Conservation (phyloP, 2,888 invertebrate genomes). For the Cremastobaeus sp. region DNA sequence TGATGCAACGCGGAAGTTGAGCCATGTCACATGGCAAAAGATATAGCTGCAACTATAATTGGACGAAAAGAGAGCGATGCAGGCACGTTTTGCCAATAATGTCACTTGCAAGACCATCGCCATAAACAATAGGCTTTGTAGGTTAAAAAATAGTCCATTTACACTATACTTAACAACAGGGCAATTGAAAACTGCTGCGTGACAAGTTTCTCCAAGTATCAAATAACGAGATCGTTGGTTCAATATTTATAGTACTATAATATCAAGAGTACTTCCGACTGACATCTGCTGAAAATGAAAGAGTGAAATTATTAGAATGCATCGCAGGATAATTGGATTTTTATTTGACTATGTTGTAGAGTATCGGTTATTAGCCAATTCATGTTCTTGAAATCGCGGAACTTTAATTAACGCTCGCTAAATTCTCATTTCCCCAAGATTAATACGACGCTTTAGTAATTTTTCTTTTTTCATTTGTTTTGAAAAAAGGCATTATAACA, state of each 20-base stretch:
- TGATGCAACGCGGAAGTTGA: slow-evolving; percentile 33
- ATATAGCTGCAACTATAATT: slow-evolving; percentile 51
- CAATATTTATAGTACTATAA: slow-evolving; percentile 21
- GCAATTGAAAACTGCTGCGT: too few relatives aligned
- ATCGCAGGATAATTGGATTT: slow-evolving; percentile 29
- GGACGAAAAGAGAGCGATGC: slow-evolving; percentile 36
- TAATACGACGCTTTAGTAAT: too few relatives aligned
- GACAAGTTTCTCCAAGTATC: too few relatives aligned
- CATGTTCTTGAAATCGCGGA: neutral
- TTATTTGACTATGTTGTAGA: slow-evolving; percentile 6
- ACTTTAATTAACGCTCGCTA: slow-evolving; percentile 2
- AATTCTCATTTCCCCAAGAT: too few relatives aligned
- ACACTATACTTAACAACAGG: too few relatives aligned
- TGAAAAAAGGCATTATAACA: too few relatives aligned
- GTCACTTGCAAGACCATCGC: too few relatives aligned
- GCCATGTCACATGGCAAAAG: slow-evolving; percentile 37
- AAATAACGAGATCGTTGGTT: neutral
- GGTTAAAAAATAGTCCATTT: too few relatives aligned
- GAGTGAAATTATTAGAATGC: slow-evolving; percentile 22
- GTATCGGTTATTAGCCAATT: slow-evolving; percentile 15
- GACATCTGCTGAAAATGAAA: slow-evolving; percentile 13
- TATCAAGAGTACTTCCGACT: slow-evolving; percentile 8
- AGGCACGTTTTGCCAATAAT: slow-evolving; percentile 25
- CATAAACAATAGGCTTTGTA: too few relatives aligned
- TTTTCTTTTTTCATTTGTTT: too few relatives aligned